Evolutionary conservation across 2,113 vertebrate genomes (phyloP).

Genomic region (Tautogolabrus adspersus): DNA sequence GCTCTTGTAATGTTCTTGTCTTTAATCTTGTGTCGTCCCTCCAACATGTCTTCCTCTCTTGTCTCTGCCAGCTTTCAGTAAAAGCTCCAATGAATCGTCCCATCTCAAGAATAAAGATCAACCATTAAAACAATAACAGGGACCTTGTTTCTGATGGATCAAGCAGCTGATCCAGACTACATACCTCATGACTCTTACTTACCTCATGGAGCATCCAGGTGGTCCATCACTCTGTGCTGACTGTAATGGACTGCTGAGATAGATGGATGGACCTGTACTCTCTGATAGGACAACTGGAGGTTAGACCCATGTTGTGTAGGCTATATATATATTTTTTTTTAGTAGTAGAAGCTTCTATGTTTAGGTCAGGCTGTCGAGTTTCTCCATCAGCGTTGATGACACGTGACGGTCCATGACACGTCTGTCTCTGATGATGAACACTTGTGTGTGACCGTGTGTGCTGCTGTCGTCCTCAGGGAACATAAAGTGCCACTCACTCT

Average conservation of each 20-base stretch:
- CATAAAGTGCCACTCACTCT: slow-evolving; percentile 49
- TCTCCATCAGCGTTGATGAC: slow-evolving; percentile 64
- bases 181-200: slow-evolving; percentile 18
- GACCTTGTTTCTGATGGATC: slow-evolving; percentile 37
- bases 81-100: slow-evolving; percentile 26
- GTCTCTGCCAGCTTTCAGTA: slow-evolving; percentile 10
- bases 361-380: slow-evolving; percentile 28
- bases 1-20: slow-evolving; percentile 4
- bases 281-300: slow-evolving; percentile 25
- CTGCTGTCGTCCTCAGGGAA: slow-evolving; percentile 18
- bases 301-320: slow-evolving; percentile 21
- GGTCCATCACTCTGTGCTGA: slow-evolving; percentile 17
- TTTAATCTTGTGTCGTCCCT: slow-evolving; percentile 1
- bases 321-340: slow-evolving; percentile 8
- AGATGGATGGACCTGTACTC: slow-evolving; percentile 26
- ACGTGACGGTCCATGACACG: slow-evolving; percentile 55
- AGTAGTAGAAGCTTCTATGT: slow-evolving; percentile 16
- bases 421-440: slow-evolving; percentile 57
- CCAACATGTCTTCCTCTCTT: slow-evolving; percentile 21
- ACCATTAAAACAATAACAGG: slow-evolving; percentile 33
- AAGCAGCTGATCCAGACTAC: slow-evolving; percentile 29
- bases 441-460: slow-evolving; percentile 50
- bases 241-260: slow-evolving; percentile 20
- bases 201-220: slow-evolving; percentile 9
- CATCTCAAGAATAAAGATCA: slow-evolving; percentile 39